Evolutionary conservation across 2,888 invertebrate species (phyloP).

Genomic region (Lymantria dispar): DNA sequence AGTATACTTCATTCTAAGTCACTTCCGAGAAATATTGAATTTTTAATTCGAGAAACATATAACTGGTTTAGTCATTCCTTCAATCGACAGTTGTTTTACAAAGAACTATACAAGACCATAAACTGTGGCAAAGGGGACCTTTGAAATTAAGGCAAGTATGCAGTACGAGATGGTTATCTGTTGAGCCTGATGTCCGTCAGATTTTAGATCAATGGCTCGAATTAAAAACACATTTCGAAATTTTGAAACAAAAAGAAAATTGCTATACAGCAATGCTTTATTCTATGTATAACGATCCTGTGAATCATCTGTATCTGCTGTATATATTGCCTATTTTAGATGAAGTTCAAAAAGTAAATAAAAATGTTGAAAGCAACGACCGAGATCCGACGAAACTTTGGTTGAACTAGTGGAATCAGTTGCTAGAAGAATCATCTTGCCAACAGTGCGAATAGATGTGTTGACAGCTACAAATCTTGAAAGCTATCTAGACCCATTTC

Average conservation of each 20-base stretch:
- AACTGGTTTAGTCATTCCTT: slow-evolving; percentile 41
- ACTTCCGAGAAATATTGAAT: slow-evolving; percentile 16
- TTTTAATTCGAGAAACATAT: slow-evolving; percentile 34
- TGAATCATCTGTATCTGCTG: slow-evolving; percentile 15
- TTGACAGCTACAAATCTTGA: not conserved
- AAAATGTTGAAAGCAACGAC: slow-evolving; percentile 15
- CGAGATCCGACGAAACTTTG: slow-evolving; percentile 10
- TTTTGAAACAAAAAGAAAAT: slow-evolving; percentile 8
- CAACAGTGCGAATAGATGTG: not conserved
- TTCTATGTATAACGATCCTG: slow-evolving; percentile 18
- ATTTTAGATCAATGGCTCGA: slow-evolving; percentile 4
- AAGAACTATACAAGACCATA: slow-evolving; percentile 29
- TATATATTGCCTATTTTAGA: slow-evolving; percentile 12
- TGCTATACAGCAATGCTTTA: slow-evolving; percentile 30
- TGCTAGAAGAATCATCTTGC: too few relatives aligned
- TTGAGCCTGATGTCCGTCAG: not conserved
- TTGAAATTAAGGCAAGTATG: slow-evolving; percentile 30
- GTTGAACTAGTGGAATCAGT: not conserved
- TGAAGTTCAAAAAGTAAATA: slow-evolving; percentile 12
- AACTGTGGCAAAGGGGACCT: slow-evolving; percentile 33
- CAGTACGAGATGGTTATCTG: slow-evolving; percentile 31
- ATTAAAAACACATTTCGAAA: slow-evolving; percentile 26
- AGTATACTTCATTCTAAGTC: too few relatives aligned
- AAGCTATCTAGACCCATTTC: not conserved
- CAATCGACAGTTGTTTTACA: slow-evolving; percentile 31